Evolutionary conservation across 1,140 invertebrate genomes (phyloP), one percentile per base, ranked within the genome.

Genomic region (Magallana angulata): DNA sequence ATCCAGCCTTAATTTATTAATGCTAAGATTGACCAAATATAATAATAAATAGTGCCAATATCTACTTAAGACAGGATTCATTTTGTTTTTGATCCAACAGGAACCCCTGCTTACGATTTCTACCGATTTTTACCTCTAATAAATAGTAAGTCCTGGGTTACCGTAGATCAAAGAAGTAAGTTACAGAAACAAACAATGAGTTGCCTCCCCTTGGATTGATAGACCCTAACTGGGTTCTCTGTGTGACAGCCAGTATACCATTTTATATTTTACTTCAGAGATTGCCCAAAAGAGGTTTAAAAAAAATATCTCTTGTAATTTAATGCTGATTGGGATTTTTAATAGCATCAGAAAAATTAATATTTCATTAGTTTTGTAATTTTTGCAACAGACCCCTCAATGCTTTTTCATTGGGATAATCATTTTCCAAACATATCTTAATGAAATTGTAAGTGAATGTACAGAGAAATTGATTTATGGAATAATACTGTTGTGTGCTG

Each of bases 181-280:
- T 71, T 71, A 11, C 4, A 16, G 3, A 60, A 60, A 3, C n/a
- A 24, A 24, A 11, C 68, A 71, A 11, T 30, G 68, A 76, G 68
- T 76, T 76, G 36, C 24, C 68, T 76, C 68, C 68, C 30, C 68
- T 36, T 76, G 24, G 64, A 30, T 71, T 24, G 68, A 76, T 76
- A 76, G 24, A 76, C 8, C 68, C 24, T 30, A 76, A 76, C 24
- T 76, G 9, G 24, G 18, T 11, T 76, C 68, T 76, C 24, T 76
- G 18, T 5, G 24, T 30, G 24, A 11, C 30, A 30, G 24, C 18
- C 36, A 12, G 68, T 76, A 1, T 24, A 24, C 24, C 24, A 24
- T 24, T 24, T 24, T 24, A 24, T 60, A n/a, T 14, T 62, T 12
- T 7, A 62, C 0, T 48, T 48, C 36, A 48, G 36, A 4, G 14